phyloP scores from a whole-genome alignment of 2,888 invertebrate genomes.

The Chaitophorus viminalis region DNA sequence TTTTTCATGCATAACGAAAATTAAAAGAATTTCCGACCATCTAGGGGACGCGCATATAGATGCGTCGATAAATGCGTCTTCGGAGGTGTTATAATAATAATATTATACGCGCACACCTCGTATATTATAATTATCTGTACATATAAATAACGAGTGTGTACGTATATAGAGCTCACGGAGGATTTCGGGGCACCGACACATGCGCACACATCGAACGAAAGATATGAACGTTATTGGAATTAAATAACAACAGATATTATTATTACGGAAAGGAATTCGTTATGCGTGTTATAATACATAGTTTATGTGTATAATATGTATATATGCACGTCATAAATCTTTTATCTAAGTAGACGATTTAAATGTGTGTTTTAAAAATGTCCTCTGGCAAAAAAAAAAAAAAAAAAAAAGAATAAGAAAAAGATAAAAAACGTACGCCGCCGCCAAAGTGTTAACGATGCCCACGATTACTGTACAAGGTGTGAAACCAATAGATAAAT shows the following conservation, averaged over 20 bases:
- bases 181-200: background rate
- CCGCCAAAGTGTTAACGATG: constrained; percentile 46
- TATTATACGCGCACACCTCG: background rate
- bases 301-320: background rate
- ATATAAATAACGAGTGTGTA: background rate
- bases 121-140: background rate
- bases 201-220: background rate
- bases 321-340: constrained; percentile 23
- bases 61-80: background rate
- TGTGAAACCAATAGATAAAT: constrained; percentile 53
- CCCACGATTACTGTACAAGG: constrained; percentile 24
- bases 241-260: background rate
- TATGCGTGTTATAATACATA: background rate
- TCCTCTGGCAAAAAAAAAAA: constrained; percentile 51
- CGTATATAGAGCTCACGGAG: background rate
- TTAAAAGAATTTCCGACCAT: background rate
- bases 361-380: constrained; percentile 26
- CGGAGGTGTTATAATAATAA: background rate
- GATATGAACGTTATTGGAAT: background rate
- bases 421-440: background rate
- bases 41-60: background rate
- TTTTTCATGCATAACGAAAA: background rate
- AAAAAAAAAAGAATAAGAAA: too few relatives aligned
- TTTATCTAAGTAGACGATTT: constrained; percentile 43
- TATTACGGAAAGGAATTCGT: background rate